These are phyloP conservation scores for Belgica antarctica DNA, from an alignment of 2,888 invertebrate species.

Conservation along the genomic window DNA sequence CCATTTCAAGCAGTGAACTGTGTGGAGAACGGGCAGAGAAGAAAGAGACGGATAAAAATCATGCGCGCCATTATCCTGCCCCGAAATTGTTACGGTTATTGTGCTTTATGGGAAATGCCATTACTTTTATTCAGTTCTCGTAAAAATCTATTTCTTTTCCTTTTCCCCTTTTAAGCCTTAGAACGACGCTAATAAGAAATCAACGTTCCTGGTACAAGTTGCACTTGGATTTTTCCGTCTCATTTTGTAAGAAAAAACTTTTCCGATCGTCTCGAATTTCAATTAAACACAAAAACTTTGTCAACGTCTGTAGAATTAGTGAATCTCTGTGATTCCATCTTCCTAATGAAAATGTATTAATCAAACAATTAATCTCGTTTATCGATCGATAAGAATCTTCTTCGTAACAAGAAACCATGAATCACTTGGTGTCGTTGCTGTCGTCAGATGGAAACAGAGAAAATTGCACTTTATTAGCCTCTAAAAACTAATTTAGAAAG, in stretches of 20 bases:
- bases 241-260: no score
- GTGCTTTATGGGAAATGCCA: constrained; percentile 40
- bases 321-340: not conserved
- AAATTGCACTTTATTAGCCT: constrained; percentile 29
- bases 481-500: constrained; percentile 43
- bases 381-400: constrained; percentile 24
- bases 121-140: constrained; percentile 39
- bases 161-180: constrained; percentile 16
- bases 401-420: not conserved
- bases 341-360: constrained; percentile 21
- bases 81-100: constrained; percentile 41
- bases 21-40: not conserved
- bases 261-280: not conserved
- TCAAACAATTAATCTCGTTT: constrained; percentile 23
- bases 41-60: constrained; percentile 9
- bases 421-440: not conserved
- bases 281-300: not conserved
- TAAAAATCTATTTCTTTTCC: constrained; percentile 36
- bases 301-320: not conserved
- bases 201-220: no score
- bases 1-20: not conserved
- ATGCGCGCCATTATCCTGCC: constrained; percentile 40
- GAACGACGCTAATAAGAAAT: no score
- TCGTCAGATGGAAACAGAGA: not conserved
- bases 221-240: no score